These are phyloP conservation scores for Darevskia mixta DNA, from an alignment of 2,797 vertebrate species.

Conservation along the genomic window DNA sequence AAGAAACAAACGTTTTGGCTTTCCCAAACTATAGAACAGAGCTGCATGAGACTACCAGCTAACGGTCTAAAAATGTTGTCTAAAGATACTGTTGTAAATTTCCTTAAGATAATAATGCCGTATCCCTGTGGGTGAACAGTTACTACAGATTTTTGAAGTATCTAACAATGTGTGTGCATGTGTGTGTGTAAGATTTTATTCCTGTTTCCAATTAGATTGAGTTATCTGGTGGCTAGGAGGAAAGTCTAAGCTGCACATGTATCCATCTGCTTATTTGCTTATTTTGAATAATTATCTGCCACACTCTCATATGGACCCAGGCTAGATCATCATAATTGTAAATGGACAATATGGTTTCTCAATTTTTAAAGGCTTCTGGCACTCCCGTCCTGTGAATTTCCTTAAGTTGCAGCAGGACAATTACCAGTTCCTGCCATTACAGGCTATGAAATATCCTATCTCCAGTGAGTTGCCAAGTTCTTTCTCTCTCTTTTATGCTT, in stretches of 20 bases:
- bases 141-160: neutral
- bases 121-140: neutral
- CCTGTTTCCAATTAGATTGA: neutral
- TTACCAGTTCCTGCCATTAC: neutral
- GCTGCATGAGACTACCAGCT: neutral
- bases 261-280: neutral
- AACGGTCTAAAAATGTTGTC: neutral
- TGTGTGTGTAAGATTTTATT: neutral
- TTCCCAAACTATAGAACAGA: neutral
- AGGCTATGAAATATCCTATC: neutral
- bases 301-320: neutral
- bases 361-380: neutral
- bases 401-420: neutral
- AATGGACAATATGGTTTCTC: neutral
- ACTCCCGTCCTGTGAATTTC: neutral
- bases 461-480: no score
- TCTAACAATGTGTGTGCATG: neutral
- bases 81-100: neutral
- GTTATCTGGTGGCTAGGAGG: neutral
- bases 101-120: neutral
- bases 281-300: neutral
- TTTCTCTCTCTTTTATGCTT: no score
- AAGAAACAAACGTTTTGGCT: neutral
- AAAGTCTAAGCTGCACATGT: neutral
- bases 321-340: neutral